These are phyloP conservation scores for Thumatha senex DNA, from an alignment of 2,888 invertebrate species.

Conservation along the genomic window DNA sequence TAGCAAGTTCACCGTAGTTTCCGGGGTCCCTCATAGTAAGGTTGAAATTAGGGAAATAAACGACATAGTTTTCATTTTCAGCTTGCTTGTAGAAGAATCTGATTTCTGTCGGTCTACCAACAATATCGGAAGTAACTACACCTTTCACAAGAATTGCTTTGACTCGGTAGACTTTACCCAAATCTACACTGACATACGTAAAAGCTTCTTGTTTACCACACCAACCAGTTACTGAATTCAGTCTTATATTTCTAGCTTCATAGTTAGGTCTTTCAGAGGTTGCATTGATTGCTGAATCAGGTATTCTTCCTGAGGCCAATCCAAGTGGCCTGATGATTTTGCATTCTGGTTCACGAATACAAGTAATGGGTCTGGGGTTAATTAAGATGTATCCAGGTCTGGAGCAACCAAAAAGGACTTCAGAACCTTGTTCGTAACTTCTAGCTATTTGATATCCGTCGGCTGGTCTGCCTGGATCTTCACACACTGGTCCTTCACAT, in stretches of 20 bases:
- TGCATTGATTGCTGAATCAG: constrained; percentile 97
- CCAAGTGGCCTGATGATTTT: constrained; percentile 96
- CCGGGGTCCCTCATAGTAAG: constrained; percentile 97
- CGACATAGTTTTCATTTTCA: constrained; percentile 96
- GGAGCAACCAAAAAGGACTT: constrained; percentile 95
- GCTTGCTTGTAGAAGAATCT: constrained; percentile 98
- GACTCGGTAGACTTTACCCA: constrained; percentile 95
- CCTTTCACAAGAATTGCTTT: constrained; percentile 97
- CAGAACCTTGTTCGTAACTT: constrained; percentile 94
- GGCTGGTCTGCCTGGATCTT: constrained; percentile 96
- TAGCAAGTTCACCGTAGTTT: constrained; percentile 96
- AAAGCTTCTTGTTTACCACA: constrained; percentile 98
- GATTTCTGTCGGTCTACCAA: constrained; percentile 97
- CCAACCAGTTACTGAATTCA: constrained; percentile 98
- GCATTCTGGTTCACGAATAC: constrained; percentile 96
- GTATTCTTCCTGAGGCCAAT: constrained; percentile 94
- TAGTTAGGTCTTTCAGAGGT: constrained; percentile 97
- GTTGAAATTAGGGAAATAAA: constrained; percentile 98
- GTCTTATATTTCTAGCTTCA: constrained; percentile 93
- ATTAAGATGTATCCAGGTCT: constrained; percentile 96
- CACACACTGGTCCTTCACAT: constrained; percentile 98
- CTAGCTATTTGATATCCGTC: constrained; percentile 94
- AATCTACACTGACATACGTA: constrained; percentile 97
- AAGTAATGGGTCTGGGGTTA: constrained; percentile 94
- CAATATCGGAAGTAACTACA: constrained; percentile 96